Base-by-base conservation (phyloP, 1,140 invertebrate species). In the Carposina sasakii region DNA sequence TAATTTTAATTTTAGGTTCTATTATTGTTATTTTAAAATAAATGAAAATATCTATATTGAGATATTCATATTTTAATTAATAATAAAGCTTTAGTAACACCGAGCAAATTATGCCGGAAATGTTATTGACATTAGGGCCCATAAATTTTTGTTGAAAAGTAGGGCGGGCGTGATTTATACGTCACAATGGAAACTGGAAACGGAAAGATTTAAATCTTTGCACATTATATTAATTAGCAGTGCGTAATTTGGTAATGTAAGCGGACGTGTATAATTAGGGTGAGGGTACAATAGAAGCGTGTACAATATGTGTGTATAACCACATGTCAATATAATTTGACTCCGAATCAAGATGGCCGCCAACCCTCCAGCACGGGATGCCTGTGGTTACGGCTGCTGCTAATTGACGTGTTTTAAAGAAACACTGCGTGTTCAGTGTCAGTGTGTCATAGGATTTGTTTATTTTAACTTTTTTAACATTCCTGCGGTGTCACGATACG, bases 241-340 rank as follows among this genome's bases (percentile, higher is more conserved):
- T 50, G 58, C 48, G 61, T 71, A 74, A 78, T 76, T 63, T 65
- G 60, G 60, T 65, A 60, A 65, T 70, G 75, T 75, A 63, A 63
- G 51, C 55, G 64, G 67, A 64, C 64, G 65, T 69, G 73, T 76
- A 74, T 81, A 81, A 81, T 76, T 79, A 77, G 71, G 76, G 76
- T 65, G 71, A 73, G 73, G 71, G 71, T 68, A 76, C 74, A 82
- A 79, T 78, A 63, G 60, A n/a, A 63, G 49, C 59, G 52, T 65
- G 54, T 57, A 76, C 73, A 75, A 79, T 81, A 74, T 67, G 72
- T 75, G 67, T 70, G 71, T 65, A 67, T 60, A 73, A 76, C 71
- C 76, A 71, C 71, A 76, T 76, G 74, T 76, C 73, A 78, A 79
- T 78, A 79, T 78, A 78, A 79, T 81, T 78, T 78, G 71, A 81